Evolutionary conservation across 2,797 vertebrate species (phyloP), one percentile per base, ranked within the genome.

Genomic region (Xenops minutus): DNA sequence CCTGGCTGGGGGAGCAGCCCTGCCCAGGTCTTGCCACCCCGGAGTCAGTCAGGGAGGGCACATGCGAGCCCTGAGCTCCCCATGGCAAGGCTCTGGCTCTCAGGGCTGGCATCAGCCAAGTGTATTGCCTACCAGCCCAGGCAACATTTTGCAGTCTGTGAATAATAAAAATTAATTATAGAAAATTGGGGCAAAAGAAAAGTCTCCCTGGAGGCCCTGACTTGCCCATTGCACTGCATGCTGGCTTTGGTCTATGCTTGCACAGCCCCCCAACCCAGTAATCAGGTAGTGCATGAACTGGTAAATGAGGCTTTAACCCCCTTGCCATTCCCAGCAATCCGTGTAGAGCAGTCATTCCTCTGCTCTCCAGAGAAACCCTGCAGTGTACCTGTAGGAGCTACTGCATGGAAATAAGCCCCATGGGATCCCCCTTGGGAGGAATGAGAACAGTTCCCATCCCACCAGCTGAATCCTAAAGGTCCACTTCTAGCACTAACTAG

Each of bases 21-120:
- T 36, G 46, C 27, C 7, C 24, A 41, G 24, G 37, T 18, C 18
- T 64, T 44, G 23, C 21, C 41, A 12, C 16, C 19, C 7, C 2
- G 1, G 1, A 21, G 41, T 24, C 14, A 43, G 41, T 5, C 29
- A 3, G 37, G 55, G 29, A 39, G 26, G 1, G 11, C 34, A 9
- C 8, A 20, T 4, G 10, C 5, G 48, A 68, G 32, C 17, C 27
- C 5, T 14, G 32, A 83, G 11, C 14, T 30, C 39, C 20, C 32
- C 37, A 4, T 6, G 46, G 18, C 72, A 79, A 82, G 26, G 19
- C 52, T 89, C 23, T 19, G 9, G 24, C 71, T 87, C n/a, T 78
- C 4, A 1, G 11, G 3, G 37, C 69, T 71, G 30, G 26, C 39
- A 46, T 58, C 46, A 34, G 27, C 44, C 32, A n/a, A 36, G 29